These are phyloP conservation scores for Mastomys natalensis DNA, from an alignment of 2,113 vertebrate genomes.

Conservation along the genomic window DNA sequence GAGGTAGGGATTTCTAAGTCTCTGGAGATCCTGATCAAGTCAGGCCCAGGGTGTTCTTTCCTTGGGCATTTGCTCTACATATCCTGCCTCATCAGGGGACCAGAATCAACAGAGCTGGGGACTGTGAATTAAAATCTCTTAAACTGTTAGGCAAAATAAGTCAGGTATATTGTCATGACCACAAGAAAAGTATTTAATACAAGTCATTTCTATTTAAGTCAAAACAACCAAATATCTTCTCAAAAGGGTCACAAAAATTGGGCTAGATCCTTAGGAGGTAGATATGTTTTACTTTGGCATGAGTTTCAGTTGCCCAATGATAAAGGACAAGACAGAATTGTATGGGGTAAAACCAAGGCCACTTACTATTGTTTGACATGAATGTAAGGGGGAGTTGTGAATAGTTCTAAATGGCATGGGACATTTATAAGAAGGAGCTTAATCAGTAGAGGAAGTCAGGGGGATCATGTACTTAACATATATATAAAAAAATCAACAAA, in stretches of 20 bases:
- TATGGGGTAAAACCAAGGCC: not conserved
- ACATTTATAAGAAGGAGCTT: not conserved
- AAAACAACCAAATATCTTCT: not conserved
- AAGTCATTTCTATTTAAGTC: not conserved
- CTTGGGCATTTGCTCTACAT: too few relatives aligned
- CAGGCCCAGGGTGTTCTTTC: not conserved
- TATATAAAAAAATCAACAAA: not conserved
- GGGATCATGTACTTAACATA: not conserved
- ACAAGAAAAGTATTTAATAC: not conserved
- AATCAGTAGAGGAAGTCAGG: not conserved
- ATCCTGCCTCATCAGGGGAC: not conserved
- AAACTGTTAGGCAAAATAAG: not conserved
- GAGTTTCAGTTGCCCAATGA: not conserved
- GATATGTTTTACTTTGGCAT: not conserved
- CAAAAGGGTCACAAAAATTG: not conserved
- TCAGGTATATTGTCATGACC: not conserved
- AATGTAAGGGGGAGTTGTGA: not conserved
- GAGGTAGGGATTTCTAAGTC: not conserved
- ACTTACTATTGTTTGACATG: not conserved
- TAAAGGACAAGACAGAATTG: not conserved
- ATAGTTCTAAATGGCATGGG: not conserved
- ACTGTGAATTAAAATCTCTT: not conserved
- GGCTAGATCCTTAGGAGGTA: not conserved
- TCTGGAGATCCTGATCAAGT: not conserved
- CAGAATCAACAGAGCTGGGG: not conserved